phyloP scores from a whole-genome alignment of 2,888 invertebrate species.

The Thalpophila matura region DNA sequence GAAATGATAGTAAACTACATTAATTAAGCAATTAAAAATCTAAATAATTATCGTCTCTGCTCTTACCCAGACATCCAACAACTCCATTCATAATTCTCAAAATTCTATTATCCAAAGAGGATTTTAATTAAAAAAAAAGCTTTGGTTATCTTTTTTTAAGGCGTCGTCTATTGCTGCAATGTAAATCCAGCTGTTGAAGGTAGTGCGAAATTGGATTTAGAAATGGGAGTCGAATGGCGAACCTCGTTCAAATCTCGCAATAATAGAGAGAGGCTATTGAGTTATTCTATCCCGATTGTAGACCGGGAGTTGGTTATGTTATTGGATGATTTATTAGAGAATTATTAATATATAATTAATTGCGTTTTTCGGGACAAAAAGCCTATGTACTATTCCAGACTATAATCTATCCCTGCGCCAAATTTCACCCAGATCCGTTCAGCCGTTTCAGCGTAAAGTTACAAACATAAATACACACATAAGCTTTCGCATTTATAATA shows the following conservation, averaged over 20 bases:
- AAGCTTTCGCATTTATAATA: too few relatives aligned
- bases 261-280: slow-evolving; percentile 69
- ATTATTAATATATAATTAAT: too few relatives aligned
- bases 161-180: slow-evolving; percentile 52
- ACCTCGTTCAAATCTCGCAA: slow-evolving; percentile 66
- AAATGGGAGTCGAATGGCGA: slow-evolving; percentile 76
- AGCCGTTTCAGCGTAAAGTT: too few relatives aligned
- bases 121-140: slow-evolving; percentile 52
- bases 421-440: too few relatives aligned
- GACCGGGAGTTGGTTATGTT: slow-evolving; percentile 26
- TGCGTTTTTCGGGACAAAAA: too few relatives aligned
- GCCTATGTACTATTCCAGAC: too few relatives aligned
- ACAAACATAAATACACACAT: too few relatives aligned
- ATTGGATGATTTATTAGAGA: neutral
- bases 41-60: neutral
- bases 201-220: slow-evolving; percentile 73
- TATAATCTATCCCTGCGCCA: too few relatives aligned
- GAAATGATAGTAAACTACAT: too few relatives aligned
- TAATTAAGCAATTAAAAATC: slow-evolving; percentile 2
- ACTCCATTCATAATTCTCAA: slow-evolving; percentile 14
- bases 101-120: slow-evolving; percentile 27
- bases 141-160: slow-evolving; percentile 38
- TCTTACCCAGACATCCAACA: slow-evolving; percentile 1
- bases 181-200: slow-evolving; percentile 69
- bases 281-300: slow-evolving; percentile 66